A percentile compares a stretch with the other conserved stretches of the same genome.
Conservation (phyloP, 2,113 vertebrate genomes). For the Elgaria multicarinata region DNA sequence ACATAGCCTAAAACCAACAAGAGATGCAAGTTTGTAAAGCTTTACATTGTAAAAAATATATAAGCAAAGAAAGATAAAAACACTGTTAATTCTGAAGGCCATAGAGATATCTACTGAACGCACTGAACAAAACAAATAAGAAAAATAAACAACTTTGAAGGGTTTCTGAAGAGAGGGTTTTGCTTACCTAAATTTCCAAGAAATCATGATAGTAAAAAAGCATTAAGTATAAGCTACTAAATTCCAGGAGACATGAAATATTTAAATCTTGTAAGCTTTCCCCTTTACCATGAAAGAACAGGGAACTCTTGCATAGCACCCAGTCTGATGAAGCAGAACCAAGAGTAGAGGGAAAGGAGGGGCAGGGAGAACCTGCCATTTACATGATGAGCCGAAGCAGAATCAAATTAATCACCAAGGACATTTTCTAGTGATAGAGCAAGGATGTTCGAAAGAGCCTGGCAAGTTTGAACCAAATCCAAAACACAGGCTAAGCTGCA, state of each 20-base stretch:
- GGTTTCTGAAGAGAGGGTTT: slow-evolving; percentile 38
- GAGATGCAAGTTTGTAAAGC: neutral
- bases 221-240: slow-evolving; percentile 64
- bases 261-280: slow-evolving; percentile 65
- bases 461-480: slow-evolving; percentile 88
- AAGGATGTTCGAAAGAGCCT: slow-evolving; percentile 58
- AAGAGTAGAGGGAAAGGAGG: slow-evolving; percentile 29
- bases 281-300: slow-evolving; percentile 59
- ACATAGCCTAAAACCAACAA: neutral
- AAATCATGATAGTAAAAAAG: slow-evolving; percentile 48
- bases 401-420: slow-evolving; percentile 74
- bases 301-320: slow-evolving; percentile 60
- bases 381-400: slow-evolving; percentile 44
- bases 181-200: slow-evolving; percentile 81
- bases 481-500: slow-evolving; percentile 80
- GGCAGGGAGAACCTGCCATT: slow-evolving; percentile 44
- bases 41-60: neutral
- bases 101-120: slow-evolving; percentile 9
- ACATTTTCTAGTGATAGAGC: slow-evolving; percentile 62
- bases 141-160: slow-evolving; percentile 59
- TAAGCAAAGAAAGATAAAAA: neutral
- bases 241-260: slow-evolving; percentile 59
- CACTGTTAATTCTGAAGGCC: neutral
- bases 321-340: slow-evolving; percentile 61
- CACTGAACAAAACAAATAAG: slow-evolving; percentile 9